Base-by-base conservation (phyloP, 1,140 invertebrate genomes). In the Arctopsyche grandis region DNA sequence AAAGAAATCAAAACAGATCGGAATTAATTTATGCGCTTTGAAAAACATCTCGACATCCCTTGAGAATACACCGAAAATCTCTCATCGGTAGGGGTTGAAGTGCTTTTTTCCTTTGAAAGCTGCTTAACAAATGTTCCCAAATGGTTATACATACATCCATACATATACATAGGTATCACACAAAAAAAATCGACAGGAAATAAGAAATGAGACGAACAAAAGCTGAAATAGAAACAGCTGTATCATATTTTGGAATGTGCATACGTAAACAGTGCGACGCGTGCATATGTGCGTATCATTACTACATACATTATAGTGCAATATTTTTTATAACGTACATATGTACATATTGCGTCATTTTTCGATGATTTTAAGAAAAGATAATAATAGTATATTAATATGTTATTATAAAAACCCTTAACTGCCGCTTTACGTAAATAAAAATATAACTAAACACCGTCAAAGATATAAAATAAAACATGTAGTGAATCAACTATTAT, bases 181-280 rank as follows among this genome's bases (percentile, higher is more conserved):
- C 21, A 26, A 10, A 66, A 66, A 66, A 66, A 24, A 9, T 66
- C 21, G 26, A 66, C 63, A 66, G 63, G 63, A 66, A 66, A 21
- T 66, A 29, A 63, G 12, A 63, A 63, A 66, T 14, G 12, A 52
- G 3, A 16, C 48, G 16, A 52, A 12, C 3, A 16, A 52, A 66
- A 24, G 14, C 12, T 66, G 63, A 9, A 26, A 5, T 38, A 66
- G 4, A 24, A 21, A 66, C 63, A 66, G 63, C 63, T 66, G 63
- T 66, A 24, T 26, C 63, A 66, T 66, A 66, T 26, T 66, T 12
- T 14, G 24, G 63, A 66, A 66, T 66, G 63, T 26, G 63, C 21
- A 66, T 66, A 29, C 63, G 63, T 10, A 52, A 4, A 14, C 48
- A 52, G 16, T 14, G 48, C 16, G 48, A 5, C 10, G 29, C 7